A percentile compares a stretch with the other conserved stretches of the same genome.
These are phyloP conservation scores for Sicus ferrugineus DNA, from an alignment of 2,888 invertebrate genomes.

Conservation along the genomic window DNA sequence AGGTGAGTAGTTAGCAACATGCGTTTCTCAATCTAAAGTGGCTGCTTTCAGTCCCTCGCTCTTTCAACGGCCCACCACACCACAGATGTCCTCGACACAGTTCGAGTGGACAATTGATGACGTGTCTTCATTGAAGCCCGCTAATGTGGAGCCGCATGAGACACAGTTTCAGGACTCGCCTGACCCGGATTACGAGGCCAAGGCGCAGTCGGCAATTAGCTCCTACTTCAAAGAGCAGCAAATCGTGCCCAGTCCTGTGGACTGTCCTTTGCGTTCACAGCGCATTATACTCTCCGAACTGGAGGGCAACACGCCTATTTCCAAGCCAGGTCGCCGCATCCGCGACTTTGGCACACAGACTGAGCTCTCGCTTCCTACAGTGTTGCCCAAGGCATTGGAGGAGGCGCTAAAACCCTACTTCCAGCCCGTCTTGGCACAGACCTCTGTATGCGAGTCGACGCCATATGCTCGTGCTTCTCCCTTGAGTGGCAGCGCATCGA, in stretches of 20 bases:
- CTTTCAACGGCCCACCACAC: slow-evolving; percentile 59
- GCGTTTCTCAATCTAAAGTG: neutral
- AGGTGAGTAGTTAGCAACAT: slow-evolving; percentile 45
- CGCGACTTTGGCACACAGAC: slow-evolving; percentile 68
- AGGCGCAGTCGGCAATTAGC: slow-evolving; percentile 71
- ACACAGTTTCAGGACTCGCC: slow-evolving; percentile 67
- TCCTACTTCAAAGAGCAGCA: slow-evolving; percentile 62
- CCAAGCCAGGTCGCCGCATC: slow-evolving; percentile 49
- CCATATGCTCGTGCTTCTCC: slow-evolving; percentile 46
- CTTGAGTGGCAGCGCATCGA: slow-evolving; percentile 4
- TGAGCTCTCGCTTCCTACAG: slow-evolving; percentile 68
- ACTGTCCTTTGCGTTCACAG: slow-evolving; percentile 59
- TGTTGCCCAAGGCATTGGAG: slow-evolving; percentile 68
- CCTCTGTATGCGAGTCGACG: slow-evolving; percentile 21
- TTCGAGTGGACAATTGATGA: slow-evolving; percentile 76
- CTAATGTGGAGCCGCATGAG: slow-evolving; percentile 68
- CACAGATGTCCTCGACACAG: slow-evolving; percentile 62
- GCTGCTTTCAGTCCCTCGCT: slow-evolving; percentile 56
- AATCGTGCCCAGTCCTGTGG: slow-evolving; percentile 63
- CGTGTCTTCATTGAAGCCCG: slow-evolving; percentile 71
- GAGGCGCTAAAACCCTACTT: slow-evolving; percentile 70
- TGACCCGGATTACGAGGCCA: slow-evolving; percentile 69
- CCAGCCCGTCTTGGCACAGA: slow-evolving; percentile 63
- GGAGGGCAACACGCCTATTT: slow-evolving; percentile 54
- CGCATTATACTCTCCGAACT: slow-evolving; percentile 56